Evolutionary conservation across 1,140 invertebrate genomes (phyloP).

Genomic region (Melanaphis sacchari): DNA sequence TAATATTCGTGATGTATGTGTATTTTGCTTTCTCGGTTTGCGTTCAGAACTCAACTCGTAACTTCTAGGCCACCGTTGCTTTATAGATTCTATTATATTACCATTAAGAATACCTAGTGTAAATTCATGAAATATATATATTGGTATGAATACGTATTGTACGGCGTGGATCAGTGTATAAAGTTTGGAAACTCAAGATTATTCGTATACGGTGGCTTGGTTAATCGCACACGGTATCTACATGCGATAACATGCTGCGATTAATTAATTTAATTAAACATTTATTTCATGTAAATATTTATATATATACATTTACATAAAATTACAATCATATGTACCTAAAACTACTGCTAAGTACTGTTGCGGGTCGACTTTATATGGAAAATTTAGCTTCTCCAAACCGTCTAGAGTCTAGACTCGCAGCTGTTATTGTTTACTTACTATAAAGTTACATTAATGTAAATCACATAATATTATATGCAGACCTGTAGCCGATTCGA

Average conservation of each 20-base stretch:
- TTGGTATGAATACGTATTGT: neutral
- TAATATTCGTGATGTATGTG: neutral
- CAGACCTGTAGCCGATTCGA: neutral
- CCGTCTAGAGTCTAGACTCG: neutral
- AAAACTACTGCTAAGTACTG: neutral
- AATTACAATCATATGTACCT: neutral
- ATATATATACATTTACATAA: neutral
- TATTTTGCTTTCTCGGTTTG: neutral
- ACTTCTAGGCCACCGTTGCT: neutral
- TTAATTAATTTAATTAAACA: slow-evolving; percentile 8
- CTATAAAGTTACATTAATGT: neutral
- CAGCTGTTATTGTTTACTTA: neutral
- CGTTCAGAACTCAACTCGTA: neutral
- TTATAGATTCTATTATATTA: neutral
- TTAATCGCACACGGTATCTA: neutral
- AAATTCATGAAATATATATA: neutral
- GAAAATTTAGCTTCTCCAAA: neutral
- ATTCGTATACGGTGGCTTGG: neutral
- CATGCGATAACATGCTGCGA: neutral
- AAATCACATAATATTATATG: neutral
- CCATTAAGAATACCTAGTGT: neutral
- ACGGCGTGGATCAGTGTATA: neutral
- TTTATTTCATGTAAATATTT: neutral
- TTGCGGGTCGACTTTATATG: neutral
- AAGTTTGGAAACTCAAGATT: neutral